These are phyloP conservation scores for Macrotrachela quadricornifera DNA, from an alignment of 1,140 invertebrate genomes.

Conservation along the genomic window DNA sequence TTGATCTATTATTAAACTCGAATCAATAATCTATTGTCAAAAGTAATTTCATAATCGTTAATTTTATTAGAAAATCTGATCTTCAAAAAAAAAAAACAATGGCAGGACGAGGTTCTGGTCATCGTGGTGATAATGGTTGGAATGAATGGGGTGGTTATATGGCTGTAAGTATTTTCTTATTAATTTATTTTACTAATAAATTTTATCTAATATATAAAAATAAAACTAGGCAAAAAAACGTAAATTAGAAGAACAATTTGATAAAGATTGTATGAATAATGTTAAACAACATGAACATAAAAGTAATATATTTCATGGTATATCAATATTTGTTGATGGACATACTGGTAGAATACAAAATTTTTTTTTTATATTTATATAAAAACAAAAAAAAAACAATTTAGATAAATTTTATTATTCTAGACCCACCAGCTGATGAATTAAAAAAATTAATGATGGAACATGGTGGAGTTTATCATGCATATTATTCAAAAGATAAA, in stretches of 20 bases:
- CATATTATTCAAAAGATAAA: slow-evolving; percentile 47
- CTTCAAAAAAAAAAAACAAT: too few relatives aligned
- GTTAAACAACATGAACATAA: slow-evolving; percentile 19
- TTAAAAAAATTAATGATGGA: slow-evolving; percentile 34
- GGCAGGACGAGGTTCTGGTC: too few relatives aligned
- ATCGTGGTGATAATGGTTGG: neutral
- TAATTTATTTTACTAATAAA: too few relatives aligned
- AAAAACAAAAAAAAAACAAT: too few relatives aligned
- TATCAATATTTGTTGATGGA: slow-evolving; percentile 77
- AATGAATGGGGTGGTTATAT: neutral
- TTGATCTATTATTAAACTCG: too few relatives aligned
- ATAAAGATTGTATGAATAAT: slow-evolving; percentile 23
- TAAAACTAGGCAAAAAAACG: slow-evolving; percentile 33
- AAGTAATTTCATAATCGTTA: too few relatives aligned
- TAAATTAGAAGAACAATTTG: slow-evolving; percentile 64
- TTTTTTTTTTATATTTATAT: neutral
- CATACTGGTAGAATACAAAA: slow-evolving; percentile 42
- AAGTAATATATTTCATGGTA: slow-evolving; percentile 45
- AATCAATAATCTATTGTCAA: too few relatives aligned
- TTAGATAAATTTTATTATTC: slow-evolving; percentile 9
- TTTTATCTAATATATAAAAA: slow-evolving; percentile 17
- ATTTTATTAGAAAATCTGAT: too few relatives aligned
- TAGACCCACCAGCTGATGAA: slow-evolving; percentile 37
- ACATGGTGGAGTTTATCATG: slow-evolving; percentile 68
- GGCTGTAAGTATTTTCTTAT: neutral